phyloP scores from a whole-genome alignment of 1,140 invertebrate species.

The Ptiloglossa arizonensis region DNA sequence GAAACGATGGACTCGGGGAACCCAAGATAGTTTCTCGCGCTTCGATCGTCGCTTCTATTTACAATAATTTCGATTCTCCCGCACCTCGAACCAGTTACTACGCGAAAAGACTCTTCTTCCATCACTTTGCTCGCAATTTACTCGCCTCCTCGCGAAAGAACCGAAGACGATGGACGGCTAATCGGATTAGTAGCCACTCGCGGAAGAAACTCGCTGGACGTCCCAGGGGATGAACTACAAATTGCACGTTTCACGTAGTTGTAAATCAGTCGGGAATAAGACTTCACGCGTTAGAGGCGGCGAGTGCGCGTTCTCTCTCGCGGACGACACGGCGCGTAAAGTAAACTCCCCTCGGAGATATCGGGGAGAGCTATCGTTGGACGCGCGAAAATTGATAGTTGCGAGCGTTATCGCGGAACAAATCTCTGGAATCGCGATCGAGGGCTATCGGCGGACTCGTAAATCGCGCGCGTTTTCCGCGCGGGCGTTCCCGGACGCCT shows the following conservation, averaged over 20 bases:
- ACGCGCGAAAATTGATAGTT: slow-evolving; percentile 55
- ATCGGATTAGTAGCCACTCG: not conserved
- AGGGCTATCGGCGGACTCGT: slow-evolving; percentile 48
- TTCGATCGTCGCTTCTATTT: too few species aligned
- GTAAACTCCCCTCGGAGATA: not conserved
- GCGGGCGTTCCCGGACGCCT: not conserved
- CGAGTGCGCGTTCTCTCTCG: not conserved
- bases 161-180: not conserved
- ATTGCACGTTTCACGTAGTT: slow-evolving; percentile 15
- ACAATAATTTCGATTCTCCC: too few species aligned
- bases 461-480: slow-evolving; percentile 45
- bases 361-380: slow-evolving; percentile 11
- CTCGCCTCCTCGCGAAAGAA: not conserved
- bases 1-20: too few species aligned
- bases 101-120: too few species aligned
- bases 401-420: slow-evolving; percentile 45
- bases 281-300: slow-evolving; percentile 13
- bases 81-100: too few species aligned
- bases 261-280: slow-evolving; percentile 19
- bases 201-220: too few species aligned
- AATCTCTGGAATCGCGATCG: slow-evolving; percentile 59
- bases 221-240: not conserved
- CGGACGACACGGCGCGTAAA: slow-evolving; percentile 8
- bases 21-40: too few species aligned
- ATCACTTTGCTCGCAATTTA: too few species aligned